Evolutionary conservation across 1,140 invertebrate species (phyloP), one percentile per base, ranked within the genome.

Genomic region (Colletes gigas): DNA sequence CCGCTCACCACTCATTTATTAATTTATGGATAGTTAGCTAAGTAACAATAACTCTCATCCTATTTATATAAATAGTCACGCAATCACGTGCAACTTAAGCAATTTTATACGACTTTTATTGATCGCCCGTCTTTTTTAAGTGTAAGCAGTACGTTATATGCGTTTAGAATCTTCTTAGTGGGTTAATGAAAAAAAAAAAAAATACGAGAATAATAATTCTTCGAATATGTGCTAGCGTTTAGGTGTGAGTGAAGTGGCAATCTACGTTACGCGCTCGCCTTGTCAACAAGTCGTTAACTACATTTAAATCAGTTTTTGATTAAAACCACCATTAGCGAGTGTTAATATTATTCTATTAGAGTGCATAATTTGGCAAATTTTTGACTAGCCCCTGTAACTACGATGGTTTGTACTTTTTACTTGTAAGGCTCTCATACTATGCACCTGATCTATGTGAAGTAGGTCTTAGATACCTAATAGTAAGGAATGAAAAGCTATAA

Each of bases 61-160:
- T 87, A 84, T 84, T 88, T 87, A 89, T 89, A 89, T 77, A 69
- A 86, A 81, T 88, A 88, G 88, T 86, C 88, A 87, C 85, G 88
- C 89, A 90, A 90, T 91, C 89, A 91, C 83, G 87, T 88, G 85
- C 88, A 91, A 87, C 89, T 91, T 89, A 89, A 92, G 86, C 87
- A 90, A 91, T 92, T 92, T 92, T 92, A 90, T 92, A 92, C 83
- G 82, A 91, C 85, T 91, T 92, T 92, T 91, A 91, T 91, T 86
- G 83, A 88, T 88, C 82, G 82, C 67, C 87, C 83, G 73, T 88
- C 70, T 91, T 86, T 89, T 84, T 83, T 88, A 86, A 88, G 68
- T 82, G 71, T 85, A 88, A 85, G 75, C 77, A 75, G 77, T 78
- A 76, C 60, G 71, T 85, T 75, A 81, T 55, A 82, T 71, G 59